These are phyloP conservation scores for Phrynocephalus guinanensis DNA, from an alignment of 2,797 vertebrate species.

Conservation along the genomic window DNA sequence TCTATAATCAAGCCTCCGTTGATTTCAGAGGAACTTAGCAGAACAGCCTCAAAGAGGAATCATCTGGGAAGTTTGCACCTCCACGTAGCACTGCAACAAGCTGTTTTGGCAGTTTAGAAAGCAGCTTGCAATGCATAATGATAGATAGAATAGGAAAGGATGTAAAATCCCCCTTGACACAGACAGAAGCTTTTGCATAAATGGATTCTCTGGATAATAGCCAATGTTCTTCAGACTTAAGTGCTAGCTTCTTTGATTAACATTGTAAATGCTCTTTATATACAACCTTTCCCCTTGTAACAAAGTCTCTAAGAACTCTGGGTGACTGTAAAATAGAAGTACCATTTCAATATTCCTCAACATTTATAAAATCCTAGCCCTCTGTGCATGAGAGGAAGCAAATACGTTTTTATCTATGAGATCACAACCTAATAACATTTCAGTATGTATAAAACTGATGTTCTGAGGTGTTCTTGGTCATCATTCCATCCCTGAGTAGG, in stretches of 20 bases:
- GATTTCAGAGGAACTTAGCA: not conserved
- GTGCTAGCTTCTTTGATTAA: not conserved
- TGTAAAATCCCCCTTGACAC: not conserved
- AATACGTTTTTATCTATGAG: not conserved
- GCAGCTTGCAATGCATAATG: conserved; percentile 11
- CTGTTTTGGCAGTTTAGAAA: not conserved
- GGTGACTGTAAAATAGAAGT: conserved; percentile 1
- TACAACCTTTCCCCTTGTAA: not conserved
- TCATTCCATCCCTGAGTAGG: not conserved
- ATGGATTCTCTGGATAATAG: conserved; percentile 3
- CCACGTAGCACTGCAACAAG: not conserved
- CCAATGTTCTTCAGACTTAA: conserved; percentile 8
- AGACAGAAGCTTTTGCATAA: conserved; percentile 1
- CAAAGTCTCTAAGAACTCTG: not conserved
- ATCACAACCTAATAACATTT: not conserved
- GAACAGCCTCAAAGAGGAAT: not conserved
- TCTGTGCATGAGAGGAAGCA: not conserved
- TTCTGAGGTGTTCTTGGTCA: not conserved
- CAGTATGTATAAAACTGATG: not conserved
- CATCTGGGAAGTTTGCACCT: not conserved
- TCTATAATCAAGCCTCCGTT: not conserved
- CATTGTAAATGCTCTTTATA: not conserved
- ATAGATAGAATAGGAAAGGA: not conserved
- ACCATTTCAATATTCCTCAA: not conserved
- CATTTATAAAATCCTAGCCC: not conserved